Conservation (phyloP, 2,113 vertebrate species). For the Pachypanchax playfairii region DNA sequence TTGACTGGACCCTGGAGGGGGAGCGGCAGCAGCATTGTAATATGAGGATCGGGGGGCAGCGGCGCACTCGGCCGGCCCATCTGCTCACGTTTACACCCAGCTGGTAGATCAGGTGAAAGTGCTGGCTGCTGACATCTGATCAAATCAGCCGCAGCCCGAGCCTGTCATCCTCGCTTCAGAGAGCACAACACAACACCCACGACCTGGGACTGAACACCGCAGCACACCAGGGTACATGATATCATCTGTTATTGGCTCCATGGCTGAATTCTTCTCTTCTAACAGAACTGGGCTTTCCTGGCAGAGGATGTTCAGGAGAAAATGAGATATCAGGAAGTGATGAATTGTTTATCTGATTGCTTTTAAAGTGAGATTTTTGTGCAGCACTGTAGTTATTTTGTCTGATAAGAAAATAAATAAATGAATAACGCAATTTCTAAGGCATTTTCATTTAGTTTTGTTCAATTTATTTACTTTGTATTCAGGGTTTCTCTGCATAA, state of each 20-base stretch:
- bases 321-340: conserved; percentile 8
- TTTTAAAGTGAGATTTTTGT: neutral
- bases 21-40: conserved; percentile 71
- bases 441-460: too few species aligned
- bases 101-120: conserved; percentile 80
- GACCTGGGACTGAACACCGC: conserved; percentile 39
- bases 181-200: conserved; percentile 54
- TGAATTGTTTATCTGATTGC: neutral
- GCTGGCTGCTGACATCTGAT: conserved; percentile 73
- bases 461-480: neutral
- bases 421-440: too few species aligned
- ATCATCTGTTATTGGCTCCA: conserved; percentile 36
- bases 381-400: neutral
- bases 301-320: conserved; percentile 6
- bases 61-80: conserved; percentile 73
- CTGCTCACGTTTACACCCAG: conserved; percentile 79
- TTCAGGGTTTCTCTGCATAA: neutral
- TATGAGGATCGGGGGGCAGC: conserved; percentile 63
- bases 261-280: neutral
- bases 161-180: conserved; percentile 62
- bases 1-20: conserved; percentile 35
- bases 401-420: too few species aligned
- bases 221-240: conserved; percentile 20
- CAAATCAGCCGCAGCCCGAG: conserved; percentile 62
- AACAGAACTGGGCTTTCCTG: neutral